Conservation (phyloP, 2,888 invertebrate species). For the Zhengitettix transpicula region DNA sequence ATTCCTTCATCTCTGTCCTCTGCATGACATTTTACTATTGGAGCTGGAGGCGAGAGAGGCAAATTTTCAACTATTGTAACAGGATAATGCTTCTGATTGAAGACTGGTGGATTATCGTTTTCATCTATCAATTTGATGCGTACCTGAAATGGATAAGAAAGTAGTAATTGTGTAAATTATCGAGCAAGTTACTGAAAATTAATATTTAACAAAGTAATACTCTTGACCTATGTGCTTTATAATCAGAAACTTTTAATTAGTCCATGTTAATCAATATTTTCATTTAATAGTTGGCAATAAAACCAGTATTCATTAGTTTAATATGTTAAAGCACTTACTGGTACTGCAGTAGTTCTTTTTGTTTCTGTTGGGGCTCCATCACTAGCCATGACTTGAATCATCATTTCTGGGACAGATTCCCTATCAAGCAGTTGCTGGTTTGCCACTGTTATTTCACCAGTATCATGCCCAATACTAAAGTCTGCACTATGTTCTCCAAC, state of each 20-base stretch:
- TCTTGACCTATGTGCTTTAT: no score
- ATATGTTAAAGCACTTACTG: conserved; percentile 31
- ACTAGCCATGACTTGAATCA: conserved; percentile 60
- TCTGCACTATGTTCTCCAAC: conserved; percentile 55
- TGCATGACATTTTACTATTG: conserved; percentile 64
- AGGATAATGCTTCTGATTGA: conserved; percentile 58
- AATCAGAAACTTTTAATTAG: no score
- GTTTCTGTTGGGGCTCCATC: conserved; percentile 59
- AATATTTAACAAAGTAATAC: no score
- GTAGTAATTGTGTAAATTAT: no score
- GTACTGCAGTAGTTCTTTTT: conserved; percentile 54
- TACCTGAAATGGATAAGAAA: conserved; percentile 29
- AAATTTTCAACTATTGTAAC: conserved; percentile 72
- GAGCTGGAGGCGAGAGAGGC: conserved; percentile 61
- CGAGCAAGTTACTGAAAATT: no score
- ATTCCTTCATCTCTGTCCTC: conserved; percentile 63
- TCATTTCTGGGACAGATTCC: conserved; percentile 51
- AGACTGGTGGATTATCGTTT: conserved; percentile 79
- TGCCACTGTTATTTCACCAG: conserved; percentile 62
- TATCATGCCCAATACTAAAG: conserved; percentile 52
- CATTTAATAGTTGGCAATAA: no score
- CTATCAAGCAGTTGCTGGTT: conserved; percentile 59
- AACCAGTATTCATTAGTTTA: no score
- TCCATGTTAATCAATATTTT: no score
- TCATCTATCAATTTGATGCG: conserved; percentile 51